A percentile compares a stretch with the other conserved stretches of the same genome.
Conservation (phyloP, 2,888 invertebrate genomes). For the Rhagonycha lutea region DNA sequence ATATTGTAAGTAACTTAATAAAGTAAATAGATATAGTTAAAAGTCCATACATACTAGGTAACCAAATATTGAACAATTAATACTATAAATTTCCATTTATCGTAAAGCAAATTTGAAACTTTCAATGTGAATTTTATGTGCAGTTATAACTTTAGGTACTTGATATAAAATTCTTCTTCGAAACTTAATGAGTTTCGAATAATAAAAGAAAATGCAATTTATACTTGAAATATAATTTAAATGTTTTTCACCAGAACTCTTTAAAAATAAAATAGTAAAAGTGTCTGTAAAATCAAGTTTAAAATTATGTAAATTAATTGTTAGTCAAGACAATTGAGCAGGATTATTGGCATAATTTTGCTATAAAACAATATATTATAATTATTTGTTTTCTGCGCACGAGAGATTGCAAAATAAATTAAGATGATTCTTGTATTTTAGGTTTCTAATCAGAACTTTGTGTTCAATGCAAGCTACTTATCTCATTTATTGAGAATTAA, state of each 20-base stretch:
- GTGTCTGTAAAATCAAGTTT: background rate
- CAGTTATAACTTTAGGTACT: too few relatives aligned
- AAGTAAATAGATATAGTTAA: too few relatives aligned
- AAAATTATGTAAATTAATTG: background rate
- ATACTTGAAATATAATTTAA: background rate
- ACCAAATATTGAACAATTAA: background rate
- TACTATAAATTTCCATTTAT: background rate
- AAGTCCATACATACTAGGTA: too few relatives aligned
- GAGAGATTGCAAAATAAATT: background rate
- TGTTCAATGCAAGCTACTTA: background rate
- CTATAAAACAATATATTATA: background rate
- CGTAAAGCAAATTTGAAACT: background rate
- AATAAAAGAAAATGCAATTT: background rate
- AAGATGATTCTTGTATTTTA: background rate
- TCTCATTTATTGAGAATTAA: background rate
- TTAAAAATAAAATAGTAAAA: background rate
- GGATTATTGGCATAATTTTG: background rate
- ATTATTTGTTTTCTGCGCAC: background rate
- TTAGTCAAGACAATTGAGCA: background rate
- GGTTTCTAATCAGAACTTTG: background rate
- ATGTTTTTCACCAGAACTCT: background rate
- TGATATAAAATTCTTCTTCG: too few relatives aligned
- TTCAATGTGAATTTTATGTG: background rate
- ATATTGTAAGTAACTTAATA: too few relatives aligned
- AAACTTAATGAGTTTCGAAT: too few relatives aligned